Evolutionary conservation across 2,113 vertebrate species (phyloP).

Genomic region (Motacilla tschutschensis): DNA sequence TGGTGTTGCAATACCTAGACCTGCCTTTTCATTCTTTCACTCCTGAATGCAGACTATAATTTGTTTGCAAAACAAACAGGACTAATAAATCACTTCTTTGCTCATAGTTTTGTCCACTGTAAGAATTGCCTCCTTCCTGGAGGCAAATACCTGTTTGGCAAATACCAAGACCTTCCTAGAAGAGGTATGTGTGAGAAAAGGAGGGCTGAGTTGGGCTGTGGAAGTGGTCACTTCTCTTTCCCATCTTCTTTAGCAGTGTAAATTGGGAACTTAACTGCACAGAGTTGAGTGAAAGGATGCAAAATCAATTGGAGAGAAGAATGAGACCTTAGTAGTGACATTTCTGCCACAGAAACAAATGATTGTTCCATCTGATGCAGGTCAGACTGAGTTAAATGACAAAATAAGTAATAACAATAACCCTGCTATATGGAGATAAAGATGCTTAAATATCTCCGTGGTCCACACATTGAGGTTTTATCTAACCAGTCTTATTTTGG

Average conservation of each 20-base stretch:
- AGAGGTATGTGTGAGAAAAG: neutral
- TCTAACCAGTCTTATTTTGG: neutral
- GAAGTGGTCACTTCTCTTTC: neutral
- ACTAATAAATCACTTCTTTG: neutral
- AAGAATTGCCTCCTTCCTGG: neutral
- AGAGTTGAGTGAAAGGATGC: neutral
- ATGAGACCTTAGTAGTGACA: neutral
- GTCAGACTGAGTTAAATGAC: neutral
- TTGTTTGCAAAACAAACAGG: conserved; percentile 12
- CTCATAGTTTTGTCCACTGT: neutral
- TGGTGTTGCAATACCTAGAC: conserved; percentile 21
- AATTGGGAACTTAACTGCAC: neutral
- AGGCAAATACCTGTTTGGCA: neutral
- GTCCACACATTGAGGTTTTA: neutral
- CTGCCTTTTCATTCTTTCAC: conserved; percentile 21
- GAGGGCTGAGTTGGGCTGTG: neutral
- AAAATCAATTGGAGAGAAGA: neutral
- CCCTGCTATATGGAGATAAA: neutral
- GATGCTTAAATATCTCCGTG: neutral
- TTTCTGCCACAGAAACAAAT: neutral
- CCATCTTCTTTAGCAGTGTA: neutral
- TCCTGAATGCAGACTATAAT: neutral
- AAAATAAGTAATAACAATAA: neutral
- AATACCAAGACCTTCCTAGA: neutral
- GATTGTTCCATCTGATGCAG: neutral